These are phyloP conservation scores for Pandion haliaetus DNA, from an alignment of 2,113 vertebrate species.

Conservation along the genomic window DNA sequence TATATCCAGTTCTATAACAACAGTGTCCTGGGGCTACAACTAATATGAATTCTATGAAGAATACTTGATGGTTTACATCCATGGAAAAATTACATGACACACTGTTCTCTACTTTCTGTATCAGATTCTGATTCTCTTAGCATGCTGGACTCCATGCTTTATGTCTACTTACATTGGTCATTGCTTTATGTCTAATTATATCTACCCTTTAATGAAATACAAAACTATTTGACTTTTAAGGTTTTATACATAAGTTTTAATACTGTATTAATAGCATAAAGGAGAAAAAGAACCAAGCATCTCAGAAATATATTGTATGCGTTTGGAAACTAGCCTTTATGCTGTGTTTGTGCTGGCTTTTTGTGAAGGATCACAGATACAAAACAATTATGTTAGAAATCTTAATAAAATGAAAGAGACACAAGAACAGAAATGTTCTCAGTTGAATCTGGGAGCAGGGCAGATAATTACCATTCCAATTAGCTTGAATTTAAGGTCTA, in stretches of 20 bases:
- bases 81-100: neutral
- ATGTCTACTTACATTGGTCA: neutral
- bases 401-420: neutral
- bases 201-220: neutral
- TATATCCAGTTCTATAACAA: neutral
- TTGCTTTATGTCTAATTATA: neutral
- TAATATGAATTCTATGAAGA: neutral
- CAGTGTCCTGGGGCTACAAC: neutral
- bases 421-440: neutral
- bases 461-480: neutral
- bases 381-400: neutral
- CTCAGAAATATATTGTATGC: neutral
- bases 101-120: neutral
- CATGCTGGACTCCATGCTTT: neutral
- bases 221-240: neutral
- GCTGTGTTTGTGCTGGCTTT: neutral
- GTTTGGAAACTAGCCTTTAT: neutral
- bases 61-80: neutral
- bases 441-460: neutral
- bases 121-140: neutral
- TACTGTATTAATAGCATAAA: neutral
- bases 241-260: neutral
- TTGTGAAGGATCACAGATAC: neutral
- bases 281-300: neutral
- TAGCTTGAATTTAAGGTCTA: neutral